Conservation (phyloP, 2,113 vertebrate species). For the Seriola rivoliana region DNA sequence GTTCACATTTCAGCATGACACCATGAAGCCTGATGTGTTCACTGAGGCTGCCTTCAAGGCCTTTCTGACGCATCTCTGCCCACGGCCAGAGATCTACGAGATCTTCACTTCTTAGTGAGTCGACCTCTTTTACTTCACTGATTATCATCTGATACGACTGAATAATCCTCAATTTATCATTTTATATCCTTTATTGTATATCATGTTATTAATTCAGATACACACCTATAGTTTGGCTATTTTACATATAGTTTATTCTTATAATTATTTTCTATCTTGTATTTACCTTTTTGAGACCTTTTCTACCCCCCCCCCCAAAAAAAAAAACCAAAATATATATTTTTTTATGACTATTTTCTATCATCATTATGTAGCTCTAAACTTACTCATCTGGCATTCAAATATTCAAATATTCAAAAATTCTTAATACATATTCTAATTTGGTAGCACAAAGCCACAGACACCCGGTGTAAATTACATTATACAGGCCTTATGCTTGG, state of each 20-base stretch:
- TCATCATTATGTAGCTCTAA: not conserved
- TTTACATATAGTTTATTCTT: not conserved
- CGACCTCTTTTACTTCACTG: not conserved
- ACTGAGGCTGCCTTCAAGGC: slow-evolving; percentile 91
- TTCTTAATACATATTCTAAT: not conserved
- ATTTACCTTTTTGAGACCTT: not conserved
- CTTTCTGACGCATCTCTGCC: slow-evolving; percentile 92
- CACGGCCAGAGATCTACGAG: slow-evolving; percentile 94
- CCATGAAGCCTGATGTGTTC: slow-evolving; percentile 96
- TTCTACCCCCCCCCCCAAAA: not conserved
- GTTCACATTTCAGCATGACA: slow-evolving; percentile 86
- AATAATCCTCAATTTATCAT: not conserved
- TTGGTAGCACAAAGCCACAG: not conserved
- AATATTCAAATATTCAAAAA: not conserved
- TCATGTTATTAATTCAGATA: not conserved
- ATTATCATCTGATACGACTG: not conserved
- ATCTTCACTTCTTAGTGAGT: slow-evolving; percentile 97
- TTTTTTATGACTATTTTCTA: not conserved
- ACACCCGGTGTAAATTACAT: not conserved
- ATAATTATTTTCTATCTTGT: not conserved
- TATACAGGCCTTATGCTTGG: not conserved
- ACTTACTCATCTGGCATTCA: not conserved
- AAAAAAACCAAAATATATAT: not conserved
- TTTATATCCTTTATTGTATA: not conserved
- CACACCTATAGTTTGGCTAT: not conserved